Evolutionary conservation across 64 coral and sea anemone species (phyloP).

Genomic region (Cladopsammia gracilis): DNA sequence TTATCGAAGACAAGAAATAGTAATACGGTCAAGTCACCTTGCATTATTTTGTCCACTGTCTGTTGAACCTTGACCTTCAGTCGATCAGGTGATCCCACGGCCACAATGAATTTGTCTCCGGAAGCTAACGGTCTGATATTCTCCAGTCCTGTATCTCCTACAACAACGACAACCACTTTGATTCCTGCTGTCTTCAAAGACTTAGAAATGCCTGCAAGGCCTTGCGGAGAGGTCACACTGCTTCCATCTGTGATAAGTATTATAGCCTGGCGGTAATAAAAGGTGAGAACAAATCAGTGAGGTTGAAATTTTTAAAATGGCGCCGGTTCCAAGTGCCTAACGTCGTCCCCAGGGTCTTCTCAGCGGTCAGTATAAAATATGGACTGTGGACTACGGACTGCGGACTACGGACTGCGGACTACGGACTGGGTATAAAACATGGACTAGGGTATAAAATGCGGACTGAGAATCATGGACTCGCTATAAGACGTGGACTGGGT

Average conservation of each 20-base stretch:
- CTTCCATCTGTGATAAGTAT: constrained; percentile 65
- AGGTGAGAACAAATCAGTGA: background rate
- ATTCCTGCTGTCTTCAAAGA: constrained; percentile 53
- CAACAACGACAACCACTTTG: constrained; percentile 57
- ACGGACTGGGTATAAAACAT: no score
- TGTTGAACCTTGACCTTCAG: constrained; percentile 14
- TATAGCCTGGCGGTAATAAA: constrained; percentile 26
- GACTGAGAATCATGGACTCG: no score
- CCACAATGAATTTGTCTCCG: constrained; percentile 41
- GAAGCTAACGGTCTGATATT: constrained; percentile 55
- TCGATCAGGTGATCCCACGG: constrained; percentile 47
- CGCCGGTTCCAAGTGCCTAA: no score
- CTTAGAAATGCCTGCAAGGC: constrained; percentile 29
- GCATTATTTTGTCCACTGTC: constrained; percentile 54
- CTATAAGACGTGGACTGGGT: no score
- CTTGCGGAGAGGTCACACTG: constrained; percentile 33
- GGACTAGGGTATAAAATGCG: no score
- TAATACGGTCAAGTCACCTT: background rate
- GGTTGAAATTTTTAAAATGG: background rate
- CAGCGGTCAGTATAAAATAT: no score
- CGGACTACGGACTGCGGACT: no score
- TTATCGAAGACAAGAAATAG: background rate
- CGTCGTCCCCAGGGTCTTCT: no score
- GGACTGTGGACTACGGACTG: no score
- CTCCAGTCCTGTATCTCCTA: constrained; percentile 43